A percentile compares a stretch with the other conserved stretches of the same genome.
phyloP scores from a whole-genome alignment of 64 coral and sea anemone species.

The Montipora capricornis region DNA sequence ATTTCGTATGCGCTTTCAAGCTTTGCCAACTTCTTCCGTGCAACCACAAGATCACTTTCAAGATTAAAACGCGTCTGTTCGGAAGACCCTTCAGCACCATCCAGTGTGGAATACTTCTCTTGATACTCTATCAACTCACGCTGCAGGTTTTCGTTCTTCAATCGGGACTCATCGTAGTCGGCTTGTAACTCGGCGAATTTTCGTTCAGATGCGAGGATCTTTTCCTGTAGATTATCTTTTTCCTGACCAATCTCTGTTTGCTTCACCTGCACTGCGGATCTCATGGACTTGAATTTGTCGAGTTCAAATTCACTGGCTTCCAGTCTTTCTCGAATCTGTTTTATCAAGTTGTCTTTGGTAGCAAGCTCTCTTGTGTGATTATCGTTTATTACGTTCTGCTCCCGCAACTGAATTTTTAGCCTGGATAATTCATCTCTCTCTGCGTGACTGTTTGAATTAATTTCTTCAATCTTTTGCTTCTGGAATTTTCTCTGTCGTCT shows the following conservation, averaged over 20 bases:
- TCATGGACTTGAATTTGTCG: conserved; percentile 62
- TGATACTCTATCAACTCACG: conserved; percentile 63
- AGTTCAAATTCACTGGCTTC: conserved; percentile 63
- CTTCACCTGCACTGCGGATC: conserved; percentile 23
- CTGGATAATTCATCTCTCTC: conserved; percentile 82
- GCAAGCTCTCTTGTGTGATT: conserved; percentile 63
- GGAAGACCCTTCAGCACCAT: conserved; percentile 43
- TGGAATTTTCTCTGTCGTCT: conserved; percentile 64
- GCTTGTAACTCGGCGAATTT: conserved; percentile 63
- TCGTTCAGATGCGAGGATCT: conserved; percentile 64
- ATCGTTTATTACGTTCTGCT: conserved; percentile 68
- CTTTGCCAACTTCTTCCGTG: conserved; percentile 76
- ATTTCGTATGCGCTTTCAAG: conserved; percentile 79
- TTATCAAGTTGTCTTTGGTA: conserved; percentile 74
- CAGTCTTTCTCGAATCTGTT: conserved; percentile 79
- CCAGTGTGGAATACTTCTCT: conserved; percentile 58
- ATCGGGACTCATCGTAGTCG: conserved; percentile 24
- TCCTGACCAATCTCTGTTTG: conserved; percentile 57
- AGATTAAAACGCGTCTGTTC: conserved; percentile 59
- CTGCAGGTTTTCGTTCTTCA: conserved; percentile 63
- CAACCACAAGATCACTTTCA: conserved; percentile 71
- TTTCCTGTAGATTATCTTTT: conserved; percentile 66
- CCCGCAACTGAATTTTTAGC: conserved; percentile 81
- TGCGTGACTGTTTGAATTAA: conserved; percentile 58
- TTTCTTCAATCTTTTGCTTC: conserved; percentile 60